A percentile compares a stretch with the other conserved stretches of the same genome.
Conservation (phyloP, 1,140 invertebrate genomes). For the Latrodectus geometricus region DNA sequence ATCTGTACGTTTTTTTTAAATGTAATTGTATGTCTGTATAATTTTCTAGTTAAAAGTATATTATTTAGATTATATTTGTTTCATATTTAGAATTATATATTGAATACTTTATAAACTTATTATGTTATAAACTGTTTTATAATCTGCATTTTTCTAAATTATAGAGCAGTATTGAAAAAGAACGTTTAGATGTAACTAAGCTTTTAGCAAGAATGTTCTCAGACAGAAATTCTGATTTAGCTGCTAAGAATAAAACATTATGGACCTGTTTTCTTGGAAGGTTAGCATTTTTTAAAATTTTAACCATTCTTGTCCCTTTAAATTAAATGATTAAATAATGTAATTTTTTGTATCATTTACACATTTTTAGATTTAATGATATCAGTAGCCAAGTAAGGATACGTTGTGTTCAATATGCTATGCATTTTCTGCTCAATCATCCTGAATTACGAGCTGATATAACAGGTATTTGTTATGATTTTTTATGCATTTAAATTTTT, state of each 20-base stretch:
- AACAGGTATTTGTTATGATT: slow-evolving; percentile 70
- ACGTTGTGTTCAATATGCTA: slow-evolving; percentile 96
- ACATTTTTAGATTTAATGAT: slow-evolving; percentile 91
- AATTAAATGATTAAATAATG: not conserved
- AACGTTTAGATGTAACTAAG: slow-evolving; percentile 88
- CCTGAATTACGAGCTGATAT: slow-evolving; percentile 91
- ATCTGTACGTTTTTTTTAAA: no score
- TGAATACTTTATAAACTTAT: not conserved
- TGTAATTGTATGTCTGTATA: no score
- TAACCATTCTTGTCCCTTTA: not conserved
- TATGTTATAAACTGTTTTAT: not conserved
- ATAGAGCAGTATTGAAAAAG: slow-evolving; percentile 83
- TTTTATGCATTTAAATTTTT: not conserved
- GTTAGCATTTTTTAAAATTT: slow-evolving; percentile 23
- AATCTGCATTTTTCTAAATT: not conserved
- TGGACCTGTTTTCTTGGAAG: slow-evolving; percentile 88
- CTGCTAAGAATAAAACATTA: slow-evolving; percentile 83
- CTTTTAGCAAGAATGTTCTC: slow-evolving; percentile 96
- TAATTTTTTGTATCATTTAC: not conserved
- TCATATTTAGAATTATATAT: not conserved
- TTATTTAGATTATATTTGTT: no score
- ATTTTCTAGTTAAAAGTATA: no score
- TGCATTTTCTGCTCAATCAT: slow-evolving; percentile 97
- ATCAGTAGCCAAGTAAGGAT: slow-evolving; percentile 91
- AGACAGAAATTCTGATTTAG: slow-evolving; percentile 90